phyloP scores from a whole-genome alignment of 2,888 invertebrate species.

The Leptopilina myrica region DNA sequence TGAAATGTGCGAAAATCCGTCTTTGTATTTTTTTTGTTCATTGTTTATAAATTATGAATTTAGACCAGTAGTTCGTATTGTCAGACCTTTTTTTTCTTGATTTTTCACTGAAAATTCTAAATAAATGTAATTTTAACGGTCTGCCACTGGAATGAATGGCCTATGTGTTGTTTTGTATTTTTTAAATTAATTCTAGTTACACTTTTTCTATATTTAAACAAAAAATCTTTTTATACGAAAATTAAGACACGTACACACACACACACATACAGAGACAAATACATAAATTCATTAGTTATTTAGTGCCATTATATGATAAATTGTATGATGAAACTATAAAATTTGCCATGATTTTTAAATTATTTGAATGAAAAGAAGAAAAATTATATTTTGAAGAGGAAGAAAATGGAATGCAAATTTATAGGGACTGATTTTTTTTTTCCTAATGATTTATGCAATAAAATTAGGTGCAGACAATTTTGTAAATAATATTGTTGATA shows the following conservation, averaged over 20 bases:
- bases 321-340: conserved; percentile 15
- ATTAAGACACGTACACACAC: conserved; percentile 48
- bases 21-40: conserved; percentile 16
- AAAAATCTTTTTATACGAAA: conserved; percentile 61
- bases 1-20: conserved; percentile 3
- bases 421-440: conserved; percentile 58
- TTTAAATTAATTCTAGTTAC: conserved; percentile 52
- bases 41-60: conserved; percentile 47
- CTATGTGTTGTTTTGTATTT: conserved; percentile 54
- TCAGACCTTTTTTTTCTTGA: conserved; percentile 29
- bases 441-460: conserved; percentile 63
- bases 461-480: conserved; percentile 61
- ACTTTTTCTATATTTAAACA: conserved; percentile 57
- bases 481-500: conserved; percentile 74
- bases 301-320: conserved; percentile 67
- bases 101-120: conserved; percentile 23
- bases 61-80: conserved; percentile 27
- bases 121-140: conserved; percentile 44
- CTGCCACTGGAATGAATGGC: conserved; percentile 55
- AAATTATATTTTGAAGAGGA: conserved; percentile 24
- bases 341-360: conserved; percentile 56
- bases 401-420: conserved; percentile 55
- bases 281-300: conserved; percentile 63
- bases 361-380: conserved; percentile 43
- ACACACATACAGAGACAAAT: conserved; percentile 59